These are phyloP conservation scores for Lasioglossum leucozonium DNA, from an alignment of 2,888 invertebrate species.

Conservation along the genomic window DNA sequence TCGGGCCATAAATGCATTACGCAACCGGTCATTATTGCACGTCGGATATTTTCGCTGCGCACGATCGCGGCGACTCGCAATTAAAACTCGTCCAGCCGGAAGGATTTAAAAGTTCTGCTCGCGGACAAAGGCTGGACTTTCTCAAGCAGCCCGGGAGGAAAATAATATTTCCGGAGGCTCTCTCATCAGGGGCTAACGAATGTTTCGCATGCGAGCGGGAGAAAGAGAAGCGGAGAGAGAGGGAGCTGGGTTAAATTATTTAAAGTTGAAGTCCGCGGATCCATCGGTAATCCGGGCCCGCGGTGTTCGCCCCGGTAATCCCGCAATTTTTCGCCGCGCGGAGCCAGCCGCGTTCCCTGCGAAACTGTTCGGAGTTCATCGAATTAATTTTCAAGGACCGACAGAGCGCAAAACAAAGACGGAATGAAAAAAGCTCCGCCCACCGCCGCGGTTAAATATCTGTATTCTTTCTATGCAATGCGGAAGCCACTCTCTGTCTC, in stretches of 20 bases:
- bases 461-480: background rate
- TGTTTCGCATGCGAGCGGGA: conserved; percentile 2
- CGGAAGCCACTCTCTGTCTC: background rate
- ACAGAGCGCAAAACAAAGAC: conserved; percentile 17
- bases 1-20: background rate
- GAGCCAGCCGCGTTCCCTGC: conserved; percentile 12
- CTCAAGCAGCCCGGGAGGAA: conserved; percentile 2
- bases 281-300: conserved; percentile 28
- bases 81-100: conserved; percentile 4
- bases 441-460: conserved; percentile 3
- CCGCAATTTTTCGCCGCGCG: conserved; percentile 38
- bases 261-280: conserved; percentile 32
- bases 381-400: conserved; percentile 40
- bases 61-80: conserved; percentile 10
- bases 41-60: background rate
- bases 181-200: conserved; percentile 35
- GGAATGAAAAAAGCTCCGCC: conserved; percentile 13
- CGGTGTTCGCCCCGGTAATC: conserved; percentile 26
- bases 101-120: conserved; percentile 17
- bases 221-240: background rate
- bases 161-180: conserved; percentile 16
- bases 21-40: background rate
- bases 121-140: background rate
- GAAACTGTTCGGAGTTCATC: background rate
- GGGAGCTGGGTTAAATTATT: conserved; percentile 30